Evolutionary conservation across 2,888 invertebrate genomes (phyloP).

Genomic region (Chironomus tentans): DNA sequence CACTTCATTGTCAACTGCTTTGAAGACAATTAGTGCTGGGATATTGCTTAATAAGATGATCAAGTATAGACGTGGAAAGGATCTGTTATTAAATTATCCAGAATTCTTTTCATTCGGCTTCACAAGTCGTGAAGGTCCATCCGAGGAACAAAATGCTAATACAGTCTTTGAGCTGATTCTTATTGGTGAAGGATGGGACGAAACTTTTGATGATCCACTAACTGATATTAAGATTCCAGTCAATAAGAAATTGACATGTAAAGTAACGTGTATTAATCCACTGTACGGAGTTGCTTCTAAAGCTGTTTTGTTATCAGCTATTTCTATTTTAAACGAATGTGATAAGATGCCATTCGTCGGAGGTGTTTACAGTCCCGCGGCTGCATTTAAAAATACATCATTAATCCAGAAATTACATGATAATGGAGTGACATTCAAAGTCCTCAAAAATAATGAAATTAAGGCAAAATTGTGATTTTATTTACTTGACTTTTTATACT

Average conservation of each 20-base stretch:
- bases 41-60: constrained; percentile 52
- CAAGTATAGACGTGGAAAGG: constrained; percentile 53
- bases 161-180: constrained; percentile 59
- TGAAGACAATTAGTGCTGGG: constrained; percentile 48
- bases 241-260: constrained; percentile 54
- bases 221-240: constrained; percentile 47
- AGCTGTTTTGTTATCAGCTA: constrained; percentile 60
- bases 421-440: constrained; percentile 63
- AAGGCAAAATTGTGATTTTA: neutral
- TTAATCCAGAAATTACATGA: constrained; percentile 64
- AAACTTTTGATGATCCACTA: constrained; percentile 48
- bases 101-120: constrained; percentile 61
- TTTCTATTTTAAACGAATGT: constrained; percentile 64
- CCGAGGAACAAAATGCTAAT: constrained; percentile 50
- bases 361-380: constrained; percentile 79
- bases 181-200: constrained; percentile 69
- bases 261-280: constrained; percentile 47
- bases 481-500: neutral
- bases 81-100: constrained; percentile 58
- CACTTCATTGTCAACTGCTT: constrained; percentile 45
- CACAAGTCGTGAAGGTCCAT: constrained; percentile 57
- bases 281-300: constrained; percentile 78
- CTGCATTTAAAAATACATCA: constrained; percentile 73
- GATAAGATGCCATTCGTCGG: constrained; percentile 74
- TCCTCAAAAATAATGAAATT: constrained; percentile 35